Evolutionary conservation across 2,113 vertebrate genomes (phyloP), one percentile per base, ranked within the genome.

Genomic region (Perognathus longimembris): DNA sequence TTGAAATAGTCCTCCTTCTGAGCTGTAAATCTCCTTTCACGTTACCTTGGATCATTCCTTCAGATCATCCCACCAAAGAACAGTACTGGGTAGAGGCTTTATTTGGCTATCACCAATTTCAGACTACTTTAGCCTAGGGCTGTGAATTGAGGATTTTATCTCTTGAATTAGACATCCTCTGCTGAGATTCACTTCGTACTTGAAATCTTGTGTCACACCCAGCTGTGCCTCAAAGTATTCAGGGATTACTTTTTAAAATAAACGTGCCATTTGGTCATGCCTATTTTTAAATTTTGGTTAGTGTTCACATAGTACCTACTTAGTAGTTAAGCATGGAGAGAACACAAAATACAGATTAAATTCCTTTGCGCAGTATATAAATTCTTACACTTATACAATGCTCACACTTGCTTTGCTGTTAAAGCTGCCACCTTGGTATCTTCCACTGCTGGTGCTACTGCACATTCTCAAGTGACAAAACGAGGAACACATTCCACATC

Each of bases 381-480:
- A 88, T 85, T 86, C 89, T 96, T 10, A 86, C 91, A 95, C 89
- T 95, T 96, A 40, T 38, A 38, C 50, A 54, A 86, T 86, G 85
- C 61, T 96, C 79, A 92, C 81, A 92, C 92, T 94, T 95, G 17
- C 64, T 12, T 78, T 96, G 79, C 92, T 95, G 93, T 92, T 1
- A 94, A 97, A 95, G 80, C 85, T 97, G 87, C 75, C 84, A 94
- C 93, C 97, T 97, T 94, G 80, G 80, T 95, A 89, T 95, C 63
- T 85, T 93, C 92, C 89, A 38, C n/a, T 36, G 86, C 50, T 86
- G 84, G 89, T 93, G 88, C 93, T 89, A 89, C 95, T 92, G 82
- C 93, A 96, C 71, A 6, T 93, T 95, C 26, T 88, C 71, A 90
- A 88, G 88, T 96, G 95, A 92, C 86, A 96, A 96, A 91, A 76